These are phyloP conservation scores for Mylabris phalerata DNA, from an alignment of 1,140 invertebrate species.

Conservation along the genomic window DNA sequence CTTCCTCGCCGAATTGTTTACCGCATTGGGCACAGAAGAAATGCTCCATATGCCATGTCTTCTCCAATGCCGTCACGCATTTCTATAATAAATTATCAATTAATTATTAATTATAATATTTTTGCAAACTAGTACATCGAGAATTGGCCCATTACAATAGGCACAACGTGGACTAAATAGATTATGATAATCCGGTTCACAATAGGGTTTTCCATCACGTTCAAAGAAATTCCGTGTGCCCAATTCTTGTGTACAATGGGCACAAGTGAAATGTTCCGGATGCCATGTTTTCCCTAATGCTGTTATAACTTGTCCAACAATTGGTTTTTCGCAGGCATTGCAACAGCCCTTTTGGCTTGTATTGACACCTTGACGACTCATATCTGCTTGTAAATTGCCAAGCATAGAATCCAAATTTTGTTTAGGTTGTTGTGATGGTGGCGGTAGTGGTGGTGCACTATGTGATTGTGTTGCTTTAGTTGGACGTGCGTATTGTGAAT, in stretches of 20 bases:
- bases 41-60: constrained; percentile 99
- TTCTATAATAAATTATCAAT: constrained; percentile 61
- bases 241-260: constrained; percentile 91
- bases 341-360: constrained; percentile 98
- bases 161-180: constrained; percentile 96
- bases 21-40: constrained; percentile 99
- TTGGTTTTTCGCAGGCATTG: constrained; percentile 95
- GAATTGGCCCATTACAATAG: constrained; percentile 96
- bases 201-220: constrained; percentile 91
- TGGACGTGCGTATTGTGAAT: constrained; percentile 40
- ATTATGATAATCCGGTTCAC: constrained; percentile 97
- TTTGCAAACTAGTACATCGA: constrained; percentile 68
- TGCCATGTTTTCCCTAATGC: constrained; percentile 99
- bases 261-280: constrained; percentile 97
- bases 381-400: constrained; percentile 85
- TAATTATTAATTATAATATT: constrained; percentile 11
- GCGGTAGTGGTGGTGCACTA: constrained; percentile 21
- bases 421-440: constrained; percentile 21
- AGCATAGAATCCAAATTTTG: constrained; percentile 82
- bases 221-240: constrained; percentile 99
- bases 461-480: constrained; percentile 39
- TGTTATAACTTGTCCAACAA: constrained; percentile 91
- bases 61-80: constrained; percentile 97
- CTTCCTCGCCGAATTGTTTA: constrained; percentile 93
- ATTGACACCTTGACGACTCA: constrained; percentile 94